Conservation (phyloP, 1,140 invertebrate species). For the Lucilia sericata region DNA sequence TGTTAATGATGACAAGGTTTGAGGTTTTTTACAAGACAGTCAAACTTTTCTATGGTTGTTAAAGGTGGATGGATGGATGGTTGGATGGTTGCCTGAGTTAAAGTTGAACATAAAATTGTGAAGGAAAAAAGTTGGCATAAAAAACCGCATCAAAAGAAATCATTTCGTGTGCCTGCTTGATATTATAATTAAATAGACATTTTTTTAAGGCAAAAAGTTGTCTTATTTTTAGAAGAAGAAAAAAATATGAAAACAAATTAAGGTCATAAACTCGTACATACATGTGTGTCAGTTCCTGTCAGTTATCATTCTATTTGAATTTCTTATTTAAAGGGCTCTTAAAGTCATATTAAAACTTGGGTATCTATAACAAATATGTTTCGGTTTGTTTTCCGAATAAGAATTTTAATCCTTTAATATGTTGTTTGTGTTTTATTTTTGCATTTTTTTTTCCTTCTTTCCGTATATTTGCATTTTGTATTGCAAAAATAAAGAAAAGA, state of each 20-base stretch:
- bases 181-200: not conserved
- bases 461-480: constrained; percentile 34
- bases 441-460: not conserved
- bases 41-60: not conserved
- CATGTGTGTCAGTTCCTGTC: no score
- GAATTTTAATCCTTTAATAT: not conserved
- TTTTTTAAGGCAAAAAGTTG: not conserved
- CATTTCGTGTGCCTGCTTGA: not conserved
- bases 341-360: not conserved
- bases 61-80: not conserved
- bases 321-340: not conserved
- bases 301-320: not conserved
- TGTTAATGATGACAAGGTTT: constrained; percentile 14
- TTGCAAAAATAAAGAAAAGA: constrained; percentile 4
- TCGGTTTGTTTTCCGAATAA: not conserved
- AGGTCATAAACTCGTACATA: not conserved
- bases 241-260: not conserved
- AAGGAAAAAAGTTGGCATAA: not conserved
- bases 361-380: not conserved
- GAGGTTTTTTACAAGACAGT: constrained; percentile 11
- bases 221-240: not conserved
- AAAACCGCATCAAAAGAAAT: constrained; percentile 41
- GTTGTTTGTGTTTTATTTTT: not conserved
- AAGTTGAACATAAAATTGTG: not conserved
- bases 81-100: not conserved